Base-by-base conservation (phyloP, 2,888 invertebrate species). In the Chloroclysta siterata region DNA sequence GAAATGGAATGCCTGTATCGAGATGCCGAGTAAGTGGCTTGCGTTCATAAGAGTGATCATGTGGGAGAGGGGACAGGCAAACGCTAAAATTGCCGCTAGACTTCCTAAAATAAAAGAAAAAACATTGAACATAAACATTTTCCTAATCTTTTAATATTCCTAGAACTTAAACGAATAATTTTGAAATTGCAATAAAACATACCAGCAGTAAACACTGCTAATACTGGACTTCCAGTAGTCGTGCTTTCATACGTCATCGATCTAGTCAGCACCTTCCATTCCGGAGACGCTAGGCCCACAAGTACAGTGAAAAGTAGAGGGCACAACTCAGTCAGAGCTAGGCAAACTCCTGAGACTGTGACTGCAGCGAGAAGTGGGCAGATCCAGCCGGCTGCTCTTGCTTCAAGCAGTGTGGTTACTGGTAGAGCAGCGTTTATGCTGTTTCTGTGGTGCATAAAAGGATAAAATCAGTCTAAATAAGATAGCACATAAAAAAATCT, bases 171-270 rank as follows among this genome's bases (percentile, higher is more conserved):
- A n/a, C n/a, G 22, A 22, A 22, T 22, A 22, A 3, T 22, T 22
- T 1, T 3, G 3, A 22, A 22, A 22, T 22, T 2, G 22, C 22
- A 39, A 11, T 3, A 39, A 14, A 54, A 59, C 81, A 67, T 73
- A 94, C 94, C 94, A 76, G 94, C 94, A 60, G 94, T 94, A 74
- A 95, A 94, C 41, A 95, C 94, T n/a, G 95, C 95, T 29, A 95
- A 78, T 2, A 95, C 94, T 2, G 94, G 95, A 66, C 94, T 95
- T 36, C 95, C 95, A 50, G 95, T 95, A 10, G 94, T 89, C 3
- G 93, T 83, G 70, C 94, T 94, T 75, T 94, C 94, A 66, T 94
- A 94, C 13, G 94, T 93, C 84, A 95, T 92, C 1, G 94, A 94
- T 51, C 94, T 89, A 10, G 95, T 94, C 33, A 95, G 86, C 17